phyloP scores from a whole-genome alignment of 2,797 vertebrate species.

The Melanotaenia nigrans region DNA sequence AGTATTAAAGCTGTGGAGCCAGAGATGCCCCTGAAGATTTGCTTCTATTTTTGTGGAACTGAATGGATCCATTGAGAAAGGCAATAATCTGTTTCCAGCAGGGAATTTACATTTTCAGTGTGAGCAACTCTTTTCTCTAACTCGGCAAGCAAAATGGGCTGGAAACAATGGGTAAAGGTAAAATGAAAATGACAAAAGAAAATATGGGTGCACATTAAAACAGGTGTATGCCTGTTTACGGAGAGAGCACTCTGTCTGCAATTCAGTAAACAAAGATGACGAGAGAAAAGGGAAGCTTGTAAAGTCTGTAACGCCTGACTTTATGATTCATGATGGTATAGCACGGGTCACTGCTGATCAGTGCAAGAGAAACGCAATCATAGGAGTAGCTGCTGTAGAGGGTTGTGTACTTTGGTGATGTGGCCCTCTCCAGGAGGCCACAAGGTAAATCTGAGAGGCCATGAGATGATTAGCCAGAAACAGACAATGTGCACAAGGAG shows the following conservation, averaged over 20 bases:
- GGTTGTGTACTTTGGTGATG: background rate
- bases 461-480: conserved; percentile 8
- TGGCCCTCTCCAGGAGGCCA: background rate
- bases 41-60: background rate
- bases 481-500: background rate
- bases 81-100: background rate
- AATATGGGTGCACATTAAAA: background rate
- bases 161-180: background rate
- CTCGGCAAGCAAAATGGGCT: background rate
- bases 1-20: background rate
- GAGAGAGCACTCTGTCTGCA: conserved; percentile 4
- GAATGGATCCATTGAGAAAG: background rate
- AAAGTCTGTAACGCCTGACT: conserved; percentile 11
- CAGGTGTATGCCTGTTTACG: conserved; percentile 32
- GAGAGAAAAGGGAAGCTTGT: conserved; percentile 40
- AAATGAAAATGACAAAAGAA: conserved; percentile 11
- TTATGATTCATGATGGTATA: conserved; percentile 21
- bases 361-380: conserved; percentile 19
- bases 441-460: conserved; percentile 1
- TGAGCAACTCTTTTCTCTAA: conserved; percentile 1
- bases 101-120: conserved; percentile 15
- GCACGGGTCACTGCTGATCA: background rate
- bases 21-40: conserved; percentile 16
- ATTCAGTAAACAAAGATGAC: conserved; percentile 16
- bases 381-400: conserved; percentile 24